Evolutionary conservation across 1,140 invertebrate genomes (phyloP), one percentile per base, ranked within the genome.

Genomic region (Drosophila saltans): DNA sequence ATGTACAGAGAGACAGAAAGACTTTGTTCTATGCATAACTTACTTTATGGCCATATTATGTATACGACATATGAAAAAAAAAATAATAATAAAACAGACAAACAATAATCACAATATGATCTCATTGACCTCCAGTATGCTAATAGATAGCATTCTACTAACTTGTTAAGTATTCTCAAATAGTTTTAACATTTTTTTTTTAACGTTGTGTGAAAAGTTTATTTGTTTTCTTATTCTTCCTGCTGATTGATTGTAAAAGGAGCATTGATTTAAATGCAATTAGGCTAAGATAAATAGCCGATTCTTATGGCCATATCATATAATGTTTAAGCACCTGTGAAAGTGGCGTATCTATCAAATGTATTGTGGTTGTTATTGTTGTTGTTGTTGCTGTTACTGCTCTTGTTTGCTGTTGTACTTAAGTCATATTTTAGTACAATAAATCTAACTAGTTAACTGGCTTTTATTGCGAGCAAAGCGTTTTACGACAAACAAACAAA

Each of bases 391-490:
- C 56, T 39, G 65, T 69, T 78, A 65, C 59, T 69, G 66, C 63
- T 77, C 66, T 80, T 80, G 78, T 80, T 80, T 75, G 67, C 52
- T 72, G 68, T 63, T 81, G 78, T 89, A 81, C 74, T 84, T 89
- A 88, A 83, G 78, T 80, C 81, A 90, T 89, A 89, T 89, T 89
- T 89, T 73, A 89, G 85, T 89, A 90, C 85, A 89, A 90, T 89
- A 89, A 89, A 89, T 90, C 84, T 90, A 89, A 88, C 84, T 89
- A 90, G 84, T 89, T 89, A 90, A 89, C 85, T 90, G 84, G 85
- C 70, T 89, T 89, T 89, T 89, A 89, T 90, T 89, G 84, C 84
- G 78, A 90, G 75, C 84, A 89, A 89, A 90, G 81, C 84, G 85
- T 90, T 89, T 89, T 89, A 89, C 85, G 84, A 89, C 84, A 89